These are phyloP conservation scores for Morpho deidamia DNA, from an alignment of 2,888 invertebrate genomes.

Conservation along the genomic window DNA sequence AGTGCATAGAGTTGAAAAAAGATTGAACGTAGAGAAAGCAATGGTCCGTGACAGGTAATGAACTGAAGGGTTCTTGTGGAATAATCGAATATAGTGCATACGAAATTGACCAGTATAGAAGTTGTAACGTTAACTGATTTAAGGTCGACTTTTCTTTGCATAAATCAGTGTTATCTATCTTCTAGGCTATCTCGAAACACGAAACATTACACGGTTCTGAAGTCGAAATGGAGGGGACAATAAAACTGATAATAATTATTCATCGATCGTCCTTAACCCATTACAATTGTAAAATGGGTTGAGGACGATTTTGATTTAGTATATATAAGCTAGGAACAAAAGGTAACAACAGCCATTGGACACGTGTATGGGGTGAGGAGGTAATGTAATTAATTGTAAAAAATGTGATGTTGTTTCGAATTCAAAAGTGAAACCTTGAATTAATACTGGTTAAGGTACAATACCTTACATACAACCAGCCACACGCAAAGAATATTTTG, in stretches of 20 bases:
- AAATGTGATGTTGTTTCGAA: conserved; percentile 64
- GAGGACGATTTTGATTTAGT: conserved; percentile 9
- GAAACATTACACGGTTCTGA: conserved; percentile 8
- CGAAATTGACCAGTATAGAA: conserved; percentile 34
- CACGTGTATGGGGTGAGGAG: conserved; percentile 40
- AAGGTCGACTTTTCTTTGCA: conserved; percentile 27
- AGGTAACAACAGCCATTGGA: conserved; percentile 37
- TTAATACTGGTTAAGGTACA: conserved; percentile 64
- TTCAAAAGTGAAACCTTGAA: conserved; percentile 62
- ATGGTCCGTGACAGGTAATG: conserved; percentile 54
- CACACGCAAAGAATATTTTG: conserved; percentile 91
- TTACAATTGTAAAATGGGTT: conserved; percentile 19
- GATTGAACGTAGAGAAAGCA: conserved; percentile 44
- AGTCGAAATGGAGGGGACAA: conserved; percentile 5
- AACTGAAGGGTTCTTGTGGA: conserved; percentile 35
- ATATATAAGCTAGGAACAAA: conserved; percentile 27
- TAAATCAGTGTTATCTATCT: conserved; percentile 21
- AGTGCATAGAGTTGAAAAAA: conserved; percentile 69
- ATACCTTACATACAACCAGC: conserved; percentile 92
- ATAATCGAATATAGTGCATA: conserved; percentile 40
- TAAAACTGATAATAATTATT: conserved; percentile 5
- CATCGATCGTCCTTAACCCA: conserved; percentile 21
- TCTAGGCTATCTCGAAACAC: conserved; percentile 28
- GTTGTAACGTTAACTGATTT: conserved; percentile 25
- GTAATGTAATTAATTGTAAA: conserved; percentile 63